Base-by-base conservation (phyloP, 2,888 invertebrate genomes). In the Thereva nobilitata region DNA sequence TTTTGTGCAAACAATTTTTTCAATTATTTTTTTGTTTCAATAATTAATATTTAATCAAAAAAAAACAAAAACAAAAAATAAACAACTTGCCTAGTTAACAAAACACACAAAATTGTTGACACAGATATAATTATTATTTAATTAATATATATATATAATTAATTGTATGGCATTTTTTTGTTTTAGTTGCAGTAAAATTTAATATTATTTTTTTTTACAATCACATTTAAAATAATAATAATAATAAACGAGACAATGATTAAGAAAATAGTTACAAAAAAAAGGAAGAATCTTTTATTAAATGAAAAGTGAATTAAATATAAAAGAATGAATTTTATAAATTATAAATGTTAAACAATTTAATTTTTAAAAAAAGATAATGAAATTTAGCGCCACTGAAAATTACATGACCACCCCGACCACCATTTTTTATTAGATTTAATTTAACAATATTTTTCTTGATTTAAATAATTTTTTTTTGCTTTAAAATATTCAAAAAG, bases 311-410 rank as follows among this genome's bases (percentile, higher is more conserved):
- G 42, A 10, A 59, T 37, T 40, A 53, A 12, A 53, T 35, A 6
- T n/a, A 38, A 53, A 10, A 40, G 1, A 9, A n/a, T 8, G 3
- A 53, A 53, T 53, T 5, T n/a, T 38, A 38, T 38, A 35, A 38
- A 38, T 38, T 53, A 2, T 23, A 23, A 23, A 23, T 23, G 23
- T 61, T 61, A 34, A 56, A 7, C 4, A 42, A 6, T 41, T 55
- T 38, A 40, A 66, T 41, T 37, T 45, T 61, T 63, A 53, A 50
- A 44, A 63, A 66, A 49, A 52, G 61, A 57, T 56, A 47, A 57
- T 56, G 59, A 67, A n/a, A n/a, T n/a, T n/a, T n/a, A 42, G 66
- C 66, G 66, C 66, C 66, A 66, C 66, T 59, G 35, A 42, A 4
- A 5, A 4, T 59, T 45, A 66, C 53, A 66, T 66, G 66, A 61